Percentiles rank a stretch among this genome's conserved stretches.
phyloP scores from a whole-genome alignment of 1,140 invertebrate species.

The Aradophagus sp. region DNA sequence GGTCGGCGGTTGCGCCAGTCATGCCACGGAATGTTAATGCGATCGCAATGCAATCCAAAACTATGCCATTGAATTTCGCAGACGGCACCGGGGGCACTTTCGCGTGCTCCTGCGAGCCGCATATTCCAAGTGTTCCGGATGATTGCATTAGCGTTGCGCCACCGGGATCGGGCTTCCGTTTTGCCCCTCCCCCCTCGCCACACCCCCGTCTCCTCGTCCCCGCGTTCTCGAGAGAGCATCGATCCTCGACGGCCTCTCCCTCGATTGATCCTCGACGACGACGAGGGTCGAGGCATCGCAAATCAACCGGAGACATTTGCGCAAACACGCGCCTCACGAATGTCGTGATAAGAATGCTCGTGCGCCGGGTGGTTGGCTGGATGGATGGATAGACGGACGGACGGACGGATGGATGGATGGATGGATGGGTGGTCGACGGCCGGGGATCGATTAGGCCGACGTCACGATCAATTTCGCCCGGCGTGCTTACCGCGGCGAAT shows the following conservation, averaged over 20 bases:
- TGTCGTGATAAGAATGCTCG: conserved; percentile 49
- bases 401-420: neutral
- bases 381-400: conserved; percentile 7
- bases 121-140: conserved; percentile 54
- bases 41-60: conserved; percentile 58
- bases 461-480: no score
- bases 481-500: no score
- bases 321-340: conserved; percentile 47
- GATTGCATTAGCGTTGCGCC: conserved; percentile 53
- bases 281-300: conserved; percentile 50
- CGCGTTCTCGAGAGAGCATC: conserved; percentile 32
- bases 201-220: neutral
- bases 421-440: no score
- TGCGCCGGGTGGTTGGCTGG: conserved; percentile 8
- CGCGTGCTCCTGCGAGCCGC: conserved; percentile 45
- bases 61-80: conserved; percentile 53
- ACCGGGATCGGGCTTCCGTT: conserved; percentile 20
- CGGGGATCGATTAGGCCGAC: no score
- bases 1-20: conserved; percentile 42
- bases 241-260: conserved; percentile 42
- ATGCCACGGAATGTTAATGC: conserved; percentile 56
- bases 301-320: conserved; percentile 52
- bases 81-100: conserved; percentile 50
- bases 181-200: neutral
- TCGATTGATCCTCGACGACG: conserved; percentile 9